Evolutionary conservation across 2,113 vertebrate species (phyloP).

Genomic region (Gavia stellata): DNA sequence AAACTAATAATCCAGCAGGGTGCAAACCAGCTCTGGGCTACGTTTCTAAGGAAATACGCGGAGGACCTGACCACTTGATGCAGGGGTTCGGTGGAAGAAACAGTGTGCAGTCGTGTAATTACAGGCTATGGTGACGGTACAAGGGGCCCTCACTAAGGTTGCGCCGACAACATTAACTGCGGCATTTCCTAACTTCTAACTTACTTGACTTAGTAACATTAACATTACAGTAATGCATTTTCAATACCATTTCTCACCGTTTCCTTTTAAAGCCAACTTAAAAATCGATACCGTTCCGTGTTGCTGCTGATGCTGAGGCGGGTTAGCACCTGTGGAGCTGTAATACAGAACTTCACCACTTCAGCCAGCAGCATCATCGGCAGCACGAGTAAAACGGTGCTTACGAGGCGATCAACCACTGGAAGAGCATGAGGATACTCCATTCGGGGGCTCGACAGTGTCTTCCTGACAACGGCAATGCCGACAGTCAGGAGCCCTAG

Average conservation of each 20-base stretch:
- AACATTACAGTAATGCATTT: not conserved
- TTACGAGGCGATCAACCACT: not conserved
- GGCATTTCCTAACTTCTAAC: slow-evolving; percentile 31
- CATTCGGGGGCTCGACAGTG: too few relatives aligned
- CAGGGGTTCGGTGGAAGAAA: not conserved
- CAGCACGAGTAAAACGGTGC: not conserved
- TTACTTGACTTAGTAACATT: slow-evolving; percentile 1
- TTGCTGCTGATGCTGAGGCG: not conserved
- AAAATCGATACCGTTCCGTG: not conserved
- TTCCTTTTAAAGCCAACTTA: not conserved
- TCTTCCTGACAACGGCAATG: not conserved
- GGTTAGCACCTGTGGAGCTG: slow-evolving; percentile 3
- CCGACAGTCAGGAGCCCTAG: not conserved
- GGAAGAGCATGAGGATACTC: not conserved
- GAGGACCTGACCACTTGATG: not conserved
- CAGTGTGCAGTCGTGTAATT: not conserved
- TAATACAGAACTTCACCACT: not conserved
- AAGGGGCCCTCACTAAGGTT: not conserved
- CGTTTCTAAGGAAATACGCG: not conserved
- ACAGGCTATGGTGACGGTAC: not conserved
- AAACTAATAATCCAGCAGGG: not conserved
- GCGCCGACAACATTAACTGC: not conserved
- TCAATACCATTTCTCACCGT: not conserved
- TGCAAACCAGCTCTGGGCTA: not conserved
- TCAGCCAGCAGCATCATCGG: not conserved